Conservation (phyloP, 2,113 vertebrate genomes). For the Peromyscus californicus region DNA sequence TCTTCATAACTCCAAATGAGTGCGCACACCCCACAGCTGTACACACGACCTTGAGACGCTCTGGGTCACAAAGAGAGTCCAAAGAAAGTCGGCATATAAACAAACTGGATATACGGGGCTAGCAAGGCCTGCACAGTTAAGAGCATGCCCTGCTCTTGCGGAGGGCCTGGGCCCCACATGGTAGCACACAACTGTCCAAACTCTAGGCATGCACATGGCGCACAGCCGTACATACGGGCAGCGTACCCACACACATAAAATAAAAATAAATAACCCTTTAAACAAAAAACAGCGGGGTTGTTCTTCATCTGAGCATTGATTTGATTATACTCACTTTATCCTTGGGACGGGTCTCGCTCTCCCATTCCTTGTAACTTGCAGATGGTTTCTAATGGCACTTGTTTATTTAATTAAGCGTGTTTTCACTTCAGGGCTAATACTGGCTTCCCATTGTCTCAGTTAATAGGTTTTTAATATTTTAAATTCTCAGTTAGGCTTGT, state of each 20-base stretch:
- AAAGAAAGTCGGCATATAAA: background rate
- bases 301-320: background rate
- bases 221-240: background rate
- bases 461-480: constrained; percentile 77
- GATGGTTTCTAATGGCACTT: background rate
- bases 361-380: background rate
- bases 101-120: fast-evolving
- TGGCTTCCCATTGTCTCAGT: constrained; percentile 57
- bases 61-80: background rate
- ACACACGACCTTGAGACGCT: background rate
- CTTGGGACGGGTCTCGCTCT: constrained; percentile 2
- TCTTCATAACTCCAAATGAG: background rate
- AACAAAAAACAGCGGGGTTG: background rate
- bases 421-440: constrained; percentile 42
- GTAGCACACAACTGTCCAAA: background rate
- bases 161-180: background rate
- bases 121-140: background rate
- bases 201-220: too few species aligned
- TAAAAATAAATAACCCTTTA: background rate
- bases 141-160: background rate
- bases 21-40: background rate
- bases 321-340: background rate
- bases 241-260: background rate
- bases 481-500: constrained; percentile 51
- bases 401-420: constrained; percentile 41